Evolutionary conservation across 1,140 invertebrate species (phyloP).

Genomic region (Reticulitermes speratus): DNA sequence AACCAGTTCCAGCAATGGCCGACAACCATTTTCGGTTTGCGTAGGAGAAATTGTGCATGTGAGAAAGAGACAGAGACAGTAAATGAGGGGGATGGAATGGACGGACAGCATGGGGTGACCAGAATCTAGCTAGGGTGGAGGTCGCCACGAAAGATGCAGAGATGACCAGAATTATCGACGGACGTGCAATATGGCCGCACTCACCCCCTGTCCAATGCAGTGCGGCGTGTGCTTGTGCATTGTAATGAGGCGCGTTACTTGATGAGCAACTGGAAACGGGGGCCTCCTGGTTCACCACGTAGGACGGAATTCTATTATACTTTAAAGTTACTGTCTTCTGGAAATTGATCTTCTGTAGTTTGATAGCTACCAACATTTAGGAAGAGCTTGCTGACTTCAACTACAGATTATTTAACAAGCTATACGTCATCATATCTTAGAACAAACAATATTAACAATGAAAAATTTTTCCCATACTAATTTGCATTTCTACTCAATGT

Average conservation of each 20-base stretch:
- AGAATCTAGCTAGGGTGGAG: neutral
- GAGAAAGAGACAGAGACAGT: neutral
- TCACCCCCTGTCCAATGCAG: neutral
- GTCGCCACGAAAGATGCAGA: neutral
- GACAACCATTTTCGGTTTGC: conserved; percentile 5
- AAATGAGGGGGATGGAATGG: neutral
- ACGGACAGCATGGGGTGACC: neutral
- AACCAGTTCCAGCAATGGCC: neutral
- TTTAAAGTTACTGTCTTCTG: no score
- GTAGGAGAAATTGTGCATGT: conserved; percentile 6
- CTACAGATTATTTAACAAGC: no score
- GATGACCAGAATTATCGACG: neutral
- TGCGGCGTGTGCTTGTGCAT: neutral
- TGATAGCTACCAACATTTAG: no score
- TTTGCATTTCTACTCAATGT: no score
- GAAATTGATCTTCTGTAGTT: no score
- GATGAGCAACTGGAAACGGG: neutral
- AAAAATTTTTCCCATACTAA: no score
- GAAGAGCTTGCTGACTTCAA: no score
- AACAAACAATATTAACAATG: no score
- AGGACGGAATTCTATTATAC: no score
- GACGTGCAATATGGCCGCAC: neutral
- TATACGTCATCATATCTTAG: no score
- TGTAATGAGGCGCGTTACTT: neutral
- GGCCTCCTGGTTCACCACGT: no score